phyloP scores from a whole-genome alignment of 92 coral and sea anemone genomes.

The Phenganax marumi region DNA sequence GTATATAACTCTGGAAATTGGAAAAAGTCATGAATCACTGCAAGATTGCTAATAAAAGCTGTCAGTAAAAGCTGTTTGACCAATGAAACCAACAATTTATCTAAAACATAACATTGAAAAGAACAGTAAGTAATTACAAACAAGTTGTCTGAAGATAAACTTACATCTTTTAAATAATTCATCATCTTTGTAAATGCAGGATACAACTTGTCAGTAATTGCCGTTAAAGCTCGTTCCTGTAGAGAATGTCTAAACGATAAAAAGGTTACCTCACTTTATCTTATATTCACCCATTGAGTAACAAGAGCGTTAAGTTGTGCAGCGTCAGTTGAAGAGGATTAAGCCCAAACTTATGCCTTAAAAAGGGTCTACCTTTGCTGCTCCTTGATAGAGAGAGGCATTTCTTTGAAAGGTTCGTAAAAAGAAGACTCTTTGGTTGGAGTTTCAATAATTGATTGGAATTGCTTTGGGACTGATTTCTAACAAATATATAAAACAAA shows the following conservation, averaged over 20 bases:
- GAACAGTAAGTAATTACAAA: too few relatives aligned
- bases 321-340: too few relatives aligned
- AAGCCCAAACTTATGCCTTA: too few relatives aligned
- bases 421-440: conserved; percentile 61
- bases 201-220: conserved; percentile 70
- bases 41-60: not conserved
- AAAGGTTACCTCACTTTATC: not conserved
- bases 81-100: not conserved
- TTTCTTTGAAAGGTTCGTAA: conserved; percentile 71
- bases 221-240: conserved; percentile 57
- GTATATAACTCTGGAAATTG: conserved; percentile 70
- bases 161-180: conserved; percentile 67
- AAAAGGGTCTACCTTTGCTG: conserved; percentile 62
- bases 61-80: not conserved
- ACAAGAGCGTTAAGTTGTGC: too few relatives aligned
- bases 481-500: conserved; percentile 6
- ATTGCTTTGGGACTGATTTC: conserved; percentile 72
- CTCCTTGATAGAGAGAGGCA: conserved; percentile 68
- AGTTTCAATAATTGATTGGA: conserved; percentile 61
- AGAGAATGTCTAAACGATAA: conserved; percentile 48
- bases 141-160: not conserved
- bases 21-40: not conserved
- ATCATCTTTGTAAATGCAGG: conserved; percentile 66
- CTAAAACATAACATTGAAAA: too few relatives aligned
- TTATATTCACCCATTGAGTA: not conserved